Percentiles rank a stretch among this genome's conserved stretches.
Conservation (phyloP, 1,140 invertebrate genomes). For the Grapholita molesta region DNA sequence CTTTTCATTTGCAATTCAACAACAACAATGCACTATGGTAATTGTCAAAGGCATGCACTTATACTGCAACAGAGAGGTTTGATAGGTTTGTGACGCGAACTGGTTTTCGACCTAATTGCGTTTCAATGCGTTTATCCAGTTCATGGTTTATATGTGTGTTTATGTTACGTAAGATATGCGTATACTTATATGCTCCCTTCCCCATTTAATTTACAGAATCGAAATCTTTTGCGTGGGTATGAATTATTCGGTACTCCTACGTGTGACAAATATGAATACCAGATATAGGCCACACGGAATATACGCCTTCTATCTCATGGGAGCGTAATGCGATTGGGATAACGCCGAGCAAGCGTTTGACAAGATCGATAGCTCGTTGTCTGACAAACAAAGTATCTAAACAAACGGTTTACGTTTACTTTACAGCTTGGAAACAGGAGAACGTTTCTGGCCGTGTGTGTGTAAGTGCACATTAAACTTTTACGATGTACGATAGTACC, state of each 20-base stretch:
- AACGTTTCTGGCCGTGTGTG: not conserved
- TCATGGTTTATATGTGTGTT: too few species aligned
- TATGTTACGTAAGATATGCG: too few species aligned
- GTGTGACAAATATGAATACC: not conserved
- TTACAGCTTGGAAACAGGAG: not conserved
- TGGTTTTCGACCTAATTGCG: too few species aligned
- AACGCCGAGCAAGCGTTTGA: not conserved
- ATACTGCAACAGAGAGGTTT: too few species aligned
- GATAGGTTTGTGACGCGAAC: too few species aligned
- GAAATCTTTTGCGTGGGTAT: not conserved
- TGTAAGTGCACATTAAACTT: not conserved
- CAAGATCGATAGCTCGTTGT: slow-evolving; percentile 1
- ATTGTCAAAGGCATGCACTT: too few species aligned
- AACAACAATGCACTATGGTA: too few species aligned
- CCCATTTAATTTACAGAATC: too few species aligned
- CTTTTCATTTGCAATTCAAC: too few species aligned
- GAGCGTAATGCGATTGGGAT: slow-evolving; percentile 8
- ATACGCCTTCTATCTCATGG: not conserved
- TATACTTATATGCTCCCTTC: too few species aligned
- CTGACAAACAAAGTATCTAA: not conserved
- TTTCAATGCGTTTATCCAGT: too few species aligned
- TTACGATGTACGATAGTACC: not conserved
- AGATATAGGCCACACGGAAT: not conserved
- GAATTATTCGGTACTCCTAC: not conserved
- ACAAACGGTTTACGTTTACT: not conserved